Evolutionary conservation across 2,797 vertebrate genomes (phyloP).

Genomic region (Schizopygopsis pylzovi): DNA sequence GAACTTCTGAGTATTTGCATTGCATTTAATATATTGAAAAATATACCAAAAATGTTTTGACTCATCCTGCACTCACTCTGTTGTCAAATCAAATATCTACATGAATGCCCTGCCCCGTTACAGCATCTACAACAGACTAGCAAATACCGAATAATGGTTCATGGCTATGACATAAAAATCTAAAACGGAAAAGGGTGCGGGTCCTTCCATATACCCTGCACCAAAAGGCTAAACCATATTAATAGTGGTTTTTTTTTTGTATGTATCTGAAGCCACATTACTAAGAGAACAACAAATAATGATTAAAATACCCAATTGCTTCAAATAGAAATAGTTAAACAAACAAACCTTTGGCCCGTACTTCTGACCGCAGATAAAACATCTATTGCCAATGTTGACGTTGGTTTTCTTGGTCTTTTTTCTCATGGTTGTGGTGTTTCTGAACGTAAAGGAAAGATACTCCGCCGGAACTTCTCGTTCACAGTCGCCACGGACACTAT

Average conservation of each 20-base stretch:
- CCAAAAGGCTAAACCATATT: not conserved
- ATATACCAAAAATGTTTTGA: not conserved
- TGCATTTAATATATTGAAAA: not conserved
- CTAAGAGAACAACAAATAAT: not conserved
- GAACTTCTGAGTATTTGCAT: not conserved
- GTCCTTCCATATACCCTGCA: not conserved
- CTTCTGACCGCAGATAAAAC: conserved; percentile 37
- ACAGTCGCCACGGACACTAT: not conserved
- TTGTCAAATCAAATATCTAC: not conserved
- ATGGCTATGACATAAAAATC: not conserved
- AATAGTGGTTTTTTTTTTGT: not conserved
- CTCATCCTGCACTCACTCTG: not conserved
- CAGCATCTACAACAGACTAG: not conserved
- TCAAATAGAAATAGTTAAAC: not conserved
- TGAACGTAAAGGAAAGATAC: not conserved
- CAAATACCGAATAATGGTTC: not conserved
- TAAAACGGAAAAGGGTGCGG: not conserved
- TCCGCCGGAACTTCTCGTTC: not conserved
- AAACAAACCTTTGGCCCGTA: conserved; percentile 33
- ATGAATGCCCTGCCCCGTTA: not conserved
- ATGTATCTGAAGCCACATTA: not conserved
- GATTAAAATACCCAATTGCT: not conserved
- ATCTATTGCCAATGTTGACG: not conserved
- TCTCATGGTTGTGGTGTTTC: not conserved
- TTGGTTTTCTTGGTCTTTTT: not conserved